Evolutionary conservation across 23 tunicate species (phyloP).

Genomic region (Botrylloides violaceus): DNA sequence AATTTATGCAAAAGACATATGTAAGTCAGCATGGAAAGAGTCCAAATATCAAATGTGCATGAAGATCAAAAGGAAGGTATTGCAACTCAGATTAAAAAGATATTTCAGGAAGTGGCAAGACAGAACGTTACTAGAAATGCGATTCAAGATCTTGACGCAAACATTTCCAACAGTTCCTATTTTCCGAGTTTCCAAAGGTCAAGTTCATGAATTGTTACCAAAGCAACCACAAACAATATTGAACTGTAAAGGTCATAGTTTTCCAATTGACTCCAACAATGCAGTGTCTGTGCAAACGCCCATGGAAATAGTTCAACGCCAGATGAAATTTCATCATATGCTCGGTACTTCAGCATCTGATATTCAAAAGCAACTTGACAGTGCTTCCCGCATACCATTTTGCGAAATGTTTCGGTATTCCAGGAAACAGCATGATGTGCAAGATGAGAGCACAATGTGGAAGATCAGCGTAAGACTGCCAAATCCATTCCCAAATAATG

Average conservation of each 20-base stretch:
- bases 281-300: constrained; percentile 14
- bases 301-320: constrained; percentile 13
- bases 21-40: constrained; percentile 1
- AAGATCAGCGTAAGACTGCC: constrained; percentile 5
- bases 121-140: not conserved
- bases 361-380: not conserved
- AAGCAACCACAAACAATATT: not conserved
- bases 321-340: constrained; percentile 1
- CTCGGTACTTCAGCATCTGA: too few species aligned
- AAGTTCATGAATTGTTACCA: constrained; percentile 33
- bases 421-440: not conserved
- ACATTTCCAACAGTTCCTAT: constrained; percentile 55
- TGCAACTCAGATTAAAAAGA: not conserved
- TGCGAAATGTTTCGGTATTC: not conserved
- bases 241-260: not conserved
- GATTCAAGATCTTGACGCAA: constrained; percentile 20
- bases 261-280: not conserved
- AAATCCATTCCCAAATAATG: not conserved
- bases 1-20: not conserved
- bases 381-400: not conserved
- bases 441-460: not conserved
- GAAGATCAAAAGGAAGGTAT: constrained; percentile 6
- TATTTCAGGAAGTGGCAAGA: constrained; percentile 40
- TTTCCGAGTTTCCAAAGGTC: constrained; percentile 25
- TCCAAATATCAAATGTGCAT: constrained; percentile 13